phyloP scores from a whole-genome alignment of 23 tunicate genomes.

The Ascidia mentula region DNA sequence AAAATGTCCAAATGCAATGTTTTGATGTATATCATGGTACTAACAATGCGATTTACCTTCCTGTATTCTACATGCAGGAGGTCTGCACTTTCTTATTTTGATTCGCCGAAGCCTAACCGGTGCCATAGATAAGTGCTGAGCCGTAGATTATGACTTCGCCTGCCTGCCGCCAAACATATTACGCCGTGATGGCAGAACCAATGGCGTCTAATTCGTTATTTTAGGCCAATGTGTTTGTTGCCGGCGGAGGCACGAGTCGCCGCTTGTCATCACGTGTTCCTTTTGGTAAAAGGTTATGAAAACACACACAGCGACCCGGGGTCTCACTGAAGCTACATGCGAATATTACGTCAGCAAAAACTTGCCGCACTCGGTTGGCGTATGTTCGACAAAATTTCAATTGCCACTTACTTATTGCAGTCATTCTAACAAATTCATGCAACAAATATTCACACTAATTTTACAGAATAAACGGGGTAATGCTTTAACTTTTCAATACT shows the following conservation, averaged over 20 bases:
- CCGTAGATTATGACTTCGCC: constrained; percentile 1
- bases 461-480: too few relatives aligned
- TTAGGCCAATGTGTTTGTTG: constrained; percentile 12
- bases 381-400: too few relatives aligned
- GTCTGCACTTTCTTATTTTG: not conserved
- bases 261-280: constrained; percentile 11
- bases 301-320: not conserved
- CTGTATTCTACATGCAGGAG: too few relatives aligned
- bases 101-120: constrained; percentile 3
- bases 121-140: constrained; percentile 11
- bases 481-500: too few relatives aligned
- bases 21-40: too few relatives aligned
- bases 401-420: too few relatives aligned
- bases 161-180: constrained; percentile 8
- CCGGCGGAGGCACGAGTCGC: not conserved
- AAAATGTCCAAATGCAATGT: too few relatives aligned
- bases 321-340: not conserved
- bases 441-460: too few relatives aligned
- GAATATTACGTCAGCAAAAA: not conserved
- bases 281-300: not conserved
- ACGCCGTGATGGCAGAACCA: constrained; percentile 3
- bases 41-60: too few relatives aligned
- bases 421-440: too few relatives aligned
- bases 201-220: constrained; percentile 12
- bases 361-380: too few relatives aligned